Percentiles rank a stretch among this genome's conserved stretches.
Conservation (phyloP, 1,140 invertebrate genomes). For the Trichoplusia ni region DNA sequence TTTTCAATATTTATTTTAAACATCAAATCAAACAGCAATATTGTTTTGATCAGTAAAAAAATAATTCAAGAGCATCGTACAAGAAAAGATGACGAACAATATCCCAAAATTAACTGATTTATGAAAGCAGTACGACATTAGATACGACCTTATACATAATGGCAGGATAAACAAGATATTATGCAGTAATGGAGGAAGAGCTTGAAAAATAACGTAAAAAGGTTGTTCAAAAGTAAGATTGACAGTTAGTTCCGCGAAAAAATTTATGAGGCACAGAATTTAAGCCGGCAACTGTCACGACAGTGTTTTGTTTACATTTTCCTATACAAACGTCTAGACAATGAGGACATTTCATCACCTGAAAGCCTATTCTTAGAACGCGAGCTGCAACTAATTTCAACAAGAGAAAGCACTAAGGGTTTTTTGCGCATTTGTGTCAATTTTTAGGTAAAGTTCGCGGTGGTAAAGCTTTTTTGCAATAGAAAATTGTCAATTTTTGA, state of each 20-base stretch:
- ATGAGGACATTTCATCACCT: conserved; percentile 10
- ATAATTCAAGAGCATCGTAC: no score
- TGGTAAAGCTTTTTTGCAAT: no score
- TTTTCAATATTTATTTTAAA: no score
- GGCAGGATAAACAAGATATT: neutral
- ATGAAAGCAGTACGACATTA: no score
- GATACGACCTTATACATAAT: no score
- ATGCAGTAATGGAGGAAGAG: neutral
- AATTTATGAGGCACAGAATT: conserved; percentile 1
- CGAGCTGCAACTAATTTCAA: conserved; percentile 3
- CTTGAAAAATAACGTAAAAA: neutral
- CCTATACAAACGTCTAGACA: neutral
- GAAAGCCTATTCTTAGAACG: conserved; percentile 14
- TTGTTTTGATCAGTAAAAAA: no score
- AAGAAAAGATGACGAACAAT: no score
- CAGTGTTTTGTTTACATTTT: conserved; percentile 3
- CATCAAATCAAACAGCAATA: no score
- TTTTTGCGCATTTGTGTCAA: no score
- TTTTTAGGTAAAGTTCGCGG: no score
- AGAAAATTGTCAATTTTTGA: no score
- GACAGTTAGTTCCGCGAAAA: neutral
- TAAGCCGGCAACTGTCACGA: neutral
- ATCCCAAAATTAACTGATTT: no score
- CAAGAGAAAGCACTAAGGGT: neutral
- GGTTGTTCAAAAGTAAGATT: neutral